Evolutionary conservation across 2,888 invertebrate genomes (phyloP), one percentile per base, ranked within the genome.

Genomic region (Eristalinus aeneus): DNA sequence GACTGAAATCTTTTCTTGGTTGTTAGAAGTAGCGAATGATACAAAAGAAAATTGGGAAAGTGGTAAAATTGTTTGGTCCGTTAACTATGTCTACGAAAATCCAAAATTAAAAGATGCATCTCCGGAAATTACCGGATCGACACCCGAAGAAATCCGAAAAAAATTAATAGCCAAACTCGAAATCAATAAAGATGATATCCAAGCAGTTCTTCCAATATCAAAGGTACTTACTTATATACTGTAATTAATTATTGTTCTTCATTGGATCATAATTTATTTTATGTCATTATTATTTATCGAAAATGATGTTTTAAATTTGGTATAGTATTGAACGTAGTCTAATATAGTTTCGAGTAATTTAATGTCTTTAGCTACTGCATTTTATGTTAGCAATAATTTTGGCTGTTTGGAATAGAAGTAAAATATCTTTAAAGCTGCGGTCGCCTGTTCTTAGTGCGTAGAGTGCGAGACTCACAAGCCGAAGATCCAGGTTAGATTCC

Each of bases 121-220:
- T 0, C 69, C 90, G 1, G 90, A 90, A 82, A 90, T 89, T 53
- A 90, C 90, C 32, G 89, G 90, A 12, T 85, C 88, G 11, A 89
- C 91, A 12, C 89, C 91, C n/a, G 92, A 93, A 88, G 91, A 93
- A 88, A 93, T 93, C 54, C 93, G 93, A 61, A 93, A 95, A 88
- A 96, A 97, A 90, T 94, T 97, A 60, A 96, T 97, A 82, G 96
- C 97, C 0, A 94, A 97, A 88, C 94, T 98, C 63, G 97, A 97
- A 90, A 96, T 98, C 86, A 97, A 97, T 91, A 98, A 98, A 91
- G 98, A 98, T 91, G 97, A 98, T 90, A 97, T 98, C 81, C 98
- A 98, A 93, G 97, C 98, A 22, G 97, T 98, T 12, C 94, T 98
- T 27, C 98, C 98, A 16, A 98, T 98, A 91, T 97, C 98, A 80